Conservation (phyloP, 2,888 invertebrate genomes). For the Spicauda simplicius region DNA sequence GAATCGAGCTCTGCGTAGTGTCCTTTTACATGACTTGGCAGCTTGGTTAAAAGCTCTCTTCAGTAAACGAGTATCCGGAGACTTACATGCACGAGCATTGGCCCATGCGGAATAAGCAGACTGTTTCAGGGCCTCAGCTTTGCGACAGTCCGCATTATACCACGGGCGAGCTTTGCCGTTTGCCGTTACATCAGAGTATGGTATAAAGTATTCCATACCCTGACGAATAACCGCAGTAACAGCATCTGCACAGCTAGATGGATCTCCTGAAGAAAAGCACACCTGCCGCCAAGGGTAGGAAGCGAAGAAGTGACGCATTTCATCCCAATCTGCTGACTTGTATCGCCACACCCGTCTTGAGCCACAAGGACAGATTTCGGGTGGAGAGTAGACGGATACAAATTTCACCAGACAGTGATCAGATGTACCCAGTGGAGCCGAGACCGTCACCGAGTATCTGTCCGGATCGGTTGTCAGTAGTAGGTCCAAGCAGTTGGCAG, state of each 20-base stretch:
- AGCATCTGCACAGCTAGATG: slow-evolving; percentile 14
- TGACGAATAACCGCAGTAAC: slow-evolving; percentile 32
- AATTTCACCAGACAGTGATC: slow-evolving; percentile 1
- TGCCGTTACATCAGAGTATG: slow-evolving; percentile 20
- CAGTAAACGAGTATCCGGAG: background rate
- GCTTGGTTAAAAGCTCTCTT: background rate
- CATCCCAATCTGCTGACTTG: too few species aligned
- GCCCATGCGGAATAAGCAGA: background rate
- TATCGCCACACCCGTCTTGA: background rate
- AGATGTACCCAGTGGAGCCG: slow-evolving; percentile 1
- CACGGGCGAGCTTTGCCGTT: slow-evolving; percentile 34
- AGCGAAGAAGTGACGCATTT: slow-evolving; percentile 39
- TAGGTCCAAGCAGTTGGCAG: slow-evolving; percentile 30
- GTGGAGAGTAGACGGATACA: background rate
- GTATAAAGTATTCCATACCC: slow-evolving; percentile 34
- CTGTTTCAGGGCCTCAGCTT: background rate
- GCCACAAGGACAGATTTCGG: background rate
- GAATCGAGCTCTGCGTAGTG: background rate
- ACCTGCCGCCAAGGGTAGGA: slow-evolving; percentile 39
- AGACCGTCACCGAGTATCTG: background rate
- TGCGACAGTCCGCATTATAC: slow-evolving; percentile 16
- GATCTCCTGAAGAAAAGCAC: slow-evolving; percentile 34
- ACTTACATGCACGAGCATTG: background rate
- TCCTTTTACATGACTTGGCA: background rate
- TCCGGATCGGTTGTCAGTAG: slow-evolving; percentile 27